phyloP scores from a whole-genome alignment of 1,140 invertebrate species.

The Pygmarrhopalites habei region DNA sequence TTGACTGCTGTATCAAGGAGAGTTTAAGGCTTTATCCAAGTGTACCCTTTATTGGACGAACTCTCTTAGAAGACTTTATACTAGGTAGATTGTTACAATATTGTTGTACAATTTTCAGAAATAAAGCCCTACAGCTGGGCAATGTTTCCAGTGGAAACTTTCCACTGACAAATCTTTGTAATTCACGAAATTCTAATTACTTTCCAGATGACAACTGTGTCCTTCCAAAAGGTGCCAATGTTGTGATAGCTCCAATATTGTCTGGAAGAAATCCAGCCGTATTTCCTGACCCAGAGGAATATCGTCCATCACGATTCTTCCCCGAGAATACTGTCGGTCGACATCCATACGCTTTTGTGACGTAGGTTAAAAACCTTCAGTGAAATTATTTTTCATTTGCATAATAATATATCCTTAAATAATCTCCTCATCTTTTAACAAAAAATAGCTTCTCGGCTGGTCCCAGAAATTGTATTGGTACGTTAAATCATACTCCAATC shows the following conservation, averaged over 20 bases:
- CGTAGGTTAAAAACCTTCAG: too few species aligned
- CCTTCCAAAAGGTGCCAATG: constrained; percentile 14
- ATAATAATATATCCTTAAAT: too few species aligned
- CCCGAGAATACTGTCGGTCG: constrained; percentile 37
- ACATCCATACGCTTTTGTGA: constrained; percentile 44
- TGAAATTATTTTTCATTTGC: too few species aligned
- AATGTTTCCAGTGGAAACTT: background rate
- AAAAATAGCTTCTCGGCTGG: constrained; percentile 52
- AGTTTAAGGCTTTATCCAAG: constrained; percentile 54
- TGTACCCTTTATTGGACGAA: constrained; percentile 52
- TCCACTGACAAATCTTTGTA: background rate
- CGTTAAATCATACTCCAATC: too few species aligned
- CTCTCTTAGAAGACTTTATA: constrained; percentile 44
- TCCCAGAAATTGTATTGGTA: constrained; percentile 50
- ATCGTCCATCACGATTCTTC: constrained; percentile 40
- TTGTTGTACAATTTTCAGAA: background rate
- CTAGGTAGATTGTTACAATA: constrained; percentile 40
- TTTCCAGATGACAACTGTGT: constrained; percentile 3
- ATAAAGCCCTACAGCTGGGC: too few species aligned
- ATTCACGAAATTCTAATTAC: background rate
- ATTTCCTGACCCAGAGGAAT: constrained; percentile 40
- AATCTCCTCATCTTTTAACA: too few species aligned
- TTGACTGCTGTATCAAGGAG: constrained; percentile 60
- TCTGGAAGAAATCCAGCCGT: constrained; percentile 26
- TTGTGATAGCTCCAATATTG: constrained; percentile 4